A percentile compares a stretch with the other conserved stretches of the same genome.
These are phyloP conservation scores for Pardosa pseudoannulata DNA, from an alignment of 2,888 invertebrate genomes.

Conservation along the genomic window DNA sequence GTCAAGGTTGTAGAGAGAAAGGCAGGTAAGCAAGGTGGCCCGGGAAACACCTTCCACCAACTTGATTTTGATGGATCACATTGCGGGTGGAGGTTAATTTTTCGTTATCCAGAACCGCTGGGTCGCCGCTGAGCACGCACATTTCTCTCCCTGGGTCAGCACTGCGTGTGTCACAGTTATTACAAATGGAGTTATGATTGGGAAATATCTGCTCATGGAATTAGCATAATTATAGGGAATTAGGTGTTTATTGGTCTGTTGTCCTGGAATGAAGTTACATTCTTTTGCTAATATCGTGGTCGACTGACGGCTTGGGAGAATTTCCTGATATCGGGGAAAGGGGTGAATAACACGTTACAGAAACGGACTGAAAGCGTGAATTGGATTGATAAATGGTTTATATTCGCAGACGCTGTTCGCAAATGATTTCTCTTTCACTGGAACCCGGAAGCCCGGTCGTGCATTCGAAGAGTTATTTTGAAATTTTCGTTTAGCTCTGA, in stretches of 20 bases:
- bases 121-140: not conserved
- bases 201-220: constrained; percentile 37
- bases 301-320: no score
- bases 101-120: constrained; percentile 38
- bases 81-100: constrained; percentile 66
- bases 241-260: constrained; percentile 15
- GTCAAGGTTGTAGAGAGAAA: not conserved
- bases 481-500: no score
- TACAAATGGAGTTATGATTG: constrained; percentile 62
- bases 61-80: constrained; percentile 68
- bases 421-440: not conserved
- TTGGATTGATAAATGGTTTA: no score
- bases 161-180: constrained; percentile 22
- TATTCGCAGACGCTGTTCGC: no score
- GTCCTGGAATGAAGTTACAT: not conserved
- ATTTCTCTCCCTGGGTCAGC: not conserved
- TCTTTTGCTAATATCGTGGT: not conserved
- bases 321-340: no score
- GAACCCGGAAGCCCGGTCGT: not conserved
- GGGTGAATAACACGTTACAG: no score
- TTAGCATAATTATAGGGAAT: constrained; percentile 63
- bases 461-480: no score
- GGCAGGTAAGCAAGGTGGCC: constrained; percentile 32
- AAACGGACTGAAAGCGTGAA: no score
- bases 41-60: constrained; percentile 53